Percentiles rank a stretch among this genome's conserved stretches.
Conservation (phyloP, 2,113 vertebrate genomes). For the mouse (Mus musculus) region DNA sequence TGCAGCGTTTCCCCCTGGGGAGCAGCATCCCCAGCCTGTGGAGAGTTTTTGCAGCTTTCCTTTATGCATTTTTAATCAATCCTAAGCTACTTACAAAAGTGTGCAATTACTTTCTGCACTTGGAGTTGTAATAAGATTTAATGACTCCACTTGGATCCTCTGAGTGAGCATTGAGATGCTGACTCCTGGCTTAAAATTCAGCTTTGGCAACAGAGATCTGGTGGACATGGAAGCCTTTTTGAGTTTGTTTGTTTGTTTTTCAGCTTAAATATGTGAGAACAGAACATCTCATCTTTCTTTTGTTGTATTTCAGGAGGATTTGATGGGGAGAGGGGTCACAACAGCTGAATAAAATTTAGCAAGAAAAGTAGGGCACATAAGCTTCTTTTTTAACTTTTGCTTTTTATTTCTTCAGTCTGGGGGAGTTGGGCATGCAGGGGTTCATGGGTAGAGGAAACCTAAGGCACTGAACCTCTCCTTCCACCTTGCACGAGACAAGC, state of each 20-base stretch:
- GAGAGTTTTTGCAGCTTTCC: conserved; percentile 84
- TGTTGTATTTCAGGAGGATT: background rate
- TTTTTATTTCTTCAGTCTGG: background rate
- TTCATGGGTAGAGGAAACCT: too few relatives aligned
- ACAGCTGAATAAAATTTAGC: background rate
- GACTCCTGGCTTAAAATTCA: conserved; percentile 83
- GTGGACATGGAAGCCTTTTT: conserved; percentile 66
- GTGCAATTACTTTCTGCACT: conserved; percentile 88
- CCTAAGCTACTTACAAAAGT: conserved; percentile 90
- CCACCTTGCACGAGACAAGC: too few relatives aligned
- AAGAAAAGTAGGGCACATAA: background rate
- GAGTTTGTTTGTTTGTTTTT: background rate
- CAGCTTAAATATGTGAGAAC: background rate
- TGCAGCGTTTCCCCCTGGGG: conserved; percentile 71
- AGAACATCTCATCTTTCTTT: background rate
- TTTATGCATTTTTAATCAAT: conserved; percentile 90
- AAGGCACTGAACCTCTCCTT: background rate
- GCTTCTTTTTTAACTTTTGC: background rate
- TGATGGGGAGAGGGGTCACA: background rate
- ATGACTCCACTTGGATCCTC: conserved; percentile 85
- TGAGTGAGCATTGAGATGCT: conserved; percentile 85
- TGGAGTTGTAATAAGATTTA: conserved; percentile 88
- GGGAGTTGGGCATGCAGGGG: background rate
- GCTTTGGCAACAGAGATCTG: conserved; percentile 69
- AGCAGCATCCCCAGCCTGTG: conserved; percentile 78